Percentiles rank a stretch among this genome's conserved stretches.
Evolutionary conservation across 2,888 invertebrate species (phyloP).

Genomic region (Macrophya alboannulata): DNA sequence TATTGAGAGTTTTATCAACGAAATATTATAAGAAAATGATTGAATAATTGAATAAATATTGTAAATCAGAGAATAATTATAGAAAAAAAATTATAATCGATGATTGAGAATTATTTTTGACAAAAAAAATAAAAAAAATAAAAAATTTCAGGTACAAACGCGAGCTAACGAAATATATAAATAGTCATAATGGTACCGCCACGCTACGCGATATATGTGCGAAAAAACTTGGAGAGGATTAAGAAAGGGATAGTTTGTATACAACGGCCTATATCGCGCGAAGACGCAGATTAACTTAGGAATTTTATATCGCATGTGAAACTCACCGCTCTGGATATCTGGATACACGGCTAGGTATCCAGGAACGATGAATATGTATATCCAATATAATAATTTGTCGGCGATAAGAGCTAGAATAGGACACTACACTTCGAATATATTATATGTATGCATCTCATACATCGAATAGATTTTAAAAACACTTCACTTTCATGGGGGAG

Average conservation of each 20-base stretch:
- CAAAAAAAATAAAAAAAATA: too few relatives aligned
- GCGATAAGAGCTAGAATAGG: too few relatives aligned
- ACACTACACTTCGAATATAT: not conserved
- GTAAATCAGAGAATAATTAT: not conserved
- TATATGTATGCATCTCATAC: not conserved
- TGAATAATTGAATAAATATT: not conserved
- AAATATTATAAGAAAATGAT: not conserved
- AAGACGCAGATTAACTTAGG: not conserved
- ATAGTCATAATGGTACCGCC: constrained; percentile 5
- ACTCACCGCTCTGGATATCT: too few relatives aligned
- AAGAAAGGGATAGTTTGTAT: not conserved
- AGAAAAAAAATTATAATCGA: not conserved
- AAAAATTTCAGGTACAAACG: not conserved
- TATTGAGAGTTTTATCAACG: not conserved
- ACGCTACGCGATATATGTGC: constrained; percentile 12
- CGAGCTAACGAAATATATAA: constrained; percentile 21
- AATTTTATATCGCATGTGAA: constrained; percentile 6
- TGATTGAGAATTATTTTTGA: not conserved
- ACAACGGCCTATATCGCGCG: not conserved
- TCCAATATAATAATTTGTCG: too few relatives aligned
- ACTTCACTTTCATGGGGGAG: not conserved
- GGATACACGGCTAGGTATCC: too few relatives aligned
- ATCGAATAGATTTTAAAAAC: not conserved
- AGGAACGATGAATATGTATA: too few relatives aligned
- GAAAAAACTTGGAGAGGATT: not conserved